These are phyloP conservation scores for Etheostoma cragini DNA, from an alignment of 2,113 vertebrate species.

Conservation along the genomic window DNA sequence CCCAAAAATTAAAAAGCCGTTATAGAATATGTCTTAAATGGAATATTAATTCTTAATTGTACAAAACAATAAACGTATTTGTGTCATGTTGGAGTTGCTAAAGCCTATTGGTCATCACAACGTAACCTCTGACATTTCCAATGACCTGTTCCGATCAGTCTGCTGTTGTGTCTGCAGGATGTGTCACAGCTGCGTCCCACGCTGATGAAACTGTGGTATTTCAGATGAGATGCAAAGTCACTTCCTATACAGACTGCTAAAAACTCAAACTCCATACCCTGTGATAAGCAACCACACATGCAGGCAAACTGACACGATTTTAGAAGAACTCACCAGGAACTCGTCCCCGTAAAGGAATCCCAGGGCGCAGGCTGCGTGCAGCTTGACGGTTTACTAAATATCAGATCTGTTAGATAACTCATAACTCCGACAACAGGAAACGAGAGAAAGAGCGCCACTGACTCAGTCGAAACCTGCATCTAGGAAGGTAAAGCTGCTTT, in stretches of 20 bases:
- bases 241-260: constrained; percentile 55
- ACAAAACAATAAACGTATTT: neutral
- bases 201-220: constrained; percentile 32
- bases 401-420: constrained; percentile 1
- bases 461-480: constrained; percentile 60
- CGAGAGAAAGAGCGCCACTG: constrained; percentile 32
- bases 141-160: neutral
- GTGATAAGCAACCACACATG: neutral
- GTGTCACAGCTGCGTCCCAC: constrained; percentile 63
- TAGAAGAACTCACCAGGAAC: neutral
- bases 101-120: neutral
- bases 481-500: constrained; percentile 58
- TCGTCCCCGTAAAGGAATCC: neutral
- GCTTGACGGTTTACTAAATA: neutral
- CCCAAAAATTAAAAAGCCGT: no score
- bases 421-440: constrained; percentile 63
- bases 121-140: constrained; percentile 40
- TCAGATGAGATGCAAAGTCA: constrained; percentile 59
- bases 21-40: no score
- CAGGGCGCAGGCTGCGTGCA: neutral
- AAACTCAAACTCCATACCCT: neutral
- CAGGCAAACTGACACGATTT: neutral
- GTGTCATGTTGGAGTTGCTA: neutral
- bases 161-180: constrained; percentile 57
- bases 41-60: neutral